These are phyloP conservation scores for Papilio xuthus DNA, from an alignment of 1,140 invertebrate genomes.

Conservation along the genomic window DNA sequence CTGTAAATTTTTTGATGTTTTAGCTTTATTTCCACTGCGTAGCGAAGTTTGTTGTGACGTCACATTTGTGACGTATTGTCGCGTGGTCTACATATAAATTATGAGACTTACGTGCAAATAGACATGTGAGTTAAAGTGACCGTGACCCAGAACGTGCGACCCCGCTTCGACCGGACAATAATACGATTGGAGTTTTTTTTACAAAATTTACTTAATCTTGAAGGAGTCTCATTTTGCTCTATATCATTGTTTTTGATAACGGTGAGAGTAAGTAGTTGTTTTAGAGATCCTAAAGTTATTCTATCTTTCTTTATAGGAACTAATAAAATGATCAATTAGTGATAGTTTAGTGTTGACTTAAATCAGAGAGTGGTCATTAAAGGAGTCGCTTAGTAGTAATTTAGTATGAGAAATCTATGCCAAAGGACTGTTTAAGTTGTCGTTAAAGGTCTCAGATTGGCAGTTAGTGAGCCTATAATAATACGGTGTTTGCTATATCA, in stretches of 20 bases:
- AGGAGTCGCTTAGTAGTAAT: too few relatives aligned
- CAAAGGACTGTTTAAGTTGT: too few relatives aligned
- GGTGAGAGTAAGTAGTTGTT: not conserved
- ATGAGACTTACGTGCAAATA: slow-evolving; percentile 35
- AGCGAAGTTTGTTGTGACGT: slow-evolving; percentile 2
- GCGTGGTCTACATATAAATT: slow-evolving; percentile 13
- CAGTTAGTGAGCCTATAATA: too few relatives aligned
- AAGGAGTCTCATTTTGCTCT: not conserved
- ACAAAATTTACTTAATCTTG: not conserved
- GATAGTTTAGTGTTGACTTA: too few relatives aligned
- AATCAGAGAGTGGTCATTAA: too few relatives aligned
- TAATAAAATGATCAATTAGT: too few relatives aligned
- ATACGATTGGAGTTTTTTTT: not conserved
- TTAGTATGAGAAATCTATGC: too few relatives aligned
- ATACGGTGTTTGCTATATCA: not conserved
- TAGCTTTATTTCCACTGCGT: not conserved
- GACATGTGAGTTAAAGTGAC: slow-evolving; percentile 45
- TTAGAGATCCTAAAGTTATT: too few relatives aligned
- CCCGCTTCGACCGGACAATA: slow-evolving; percentile 48
- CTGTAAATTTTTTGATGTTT: not conserved
- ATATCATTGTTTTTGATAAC: not conserved
- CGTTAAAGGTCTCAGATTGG: too few relatives aligned
- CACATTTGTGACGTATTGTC: slow-evolving; percentile 14
- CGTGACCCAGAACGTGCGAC: slow-evolving; percentile 68
- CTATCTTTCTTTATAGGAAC: too few relatives aligned